Percentiles rank a stretch among this genome's conserved stretches.
Evolutionary conservation across 2,888 invertebrate genomes (phyloP).

Genomic region (Melipona bicolor): DNA sequence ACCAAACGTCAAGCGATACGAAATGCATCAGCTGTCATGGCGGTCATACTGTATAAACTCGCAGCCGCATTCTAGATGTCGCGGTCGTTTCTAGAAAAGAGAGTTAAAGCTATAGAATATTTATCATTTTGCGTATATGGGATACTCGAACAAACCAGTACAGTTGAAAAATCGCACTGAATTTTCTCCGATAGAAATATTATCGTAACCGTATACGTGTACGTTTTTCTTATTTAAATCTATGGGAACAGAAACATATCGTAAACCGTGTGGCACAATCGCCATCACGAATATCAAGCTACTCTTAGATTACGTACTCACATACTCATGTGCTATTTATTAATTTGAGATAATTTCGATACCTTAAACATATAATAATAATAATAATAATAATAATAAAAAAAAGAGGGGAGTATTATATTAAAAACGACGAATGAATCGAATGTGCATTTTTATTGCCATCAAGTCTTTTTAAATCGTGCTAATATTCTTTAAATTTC

Average conservation of each 20-base stretch:
- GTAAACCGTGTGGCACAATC: not conserved
- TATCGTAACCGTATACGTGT: too few relatives aligned
- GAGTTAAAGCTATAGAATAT: not conserved
- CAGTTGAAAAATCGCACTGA: too few relatives aligned
- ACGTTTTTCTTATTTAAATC: not conserved
- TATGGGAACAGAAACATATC: not conserved
- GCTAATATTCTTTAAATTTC: constrained; percentile 57
- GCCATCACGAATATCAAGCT: not conserved
- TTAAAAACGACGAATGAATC: constrained; percentile 19
- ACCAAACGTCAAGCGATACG: constrained; percentile 82
- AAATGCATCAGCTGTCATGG: constrained; percentile 83
- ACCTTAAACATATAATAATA: not conserved
- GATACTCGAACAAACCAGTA: too few relatives aligned
- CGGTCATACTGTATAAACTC: constrained; percentile 66
- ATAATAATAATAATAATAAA: not conserved
- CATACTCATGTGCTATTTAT: not conserved
- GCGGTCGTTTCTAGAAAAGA: constrained; percentile 15
- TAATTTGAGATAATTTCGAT: not conserved
- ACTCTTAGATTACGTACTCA: not conserved
- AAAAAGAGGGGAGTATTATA: not conserved
- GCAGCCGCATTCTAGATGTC: constrained; percentile 51
- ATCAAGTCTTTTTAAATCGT: constrained; percentile 66
- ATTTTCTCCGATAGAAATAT: too few relatives aligned
- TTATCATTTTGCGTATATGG: too few relatives aligned
- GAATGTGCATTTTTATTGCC: constrained; percentile 71